Evolutionary conservation across 1,140 invertebrate species (phyloP).

Genomic region (Cyphomyrmex costatus): DNA sequence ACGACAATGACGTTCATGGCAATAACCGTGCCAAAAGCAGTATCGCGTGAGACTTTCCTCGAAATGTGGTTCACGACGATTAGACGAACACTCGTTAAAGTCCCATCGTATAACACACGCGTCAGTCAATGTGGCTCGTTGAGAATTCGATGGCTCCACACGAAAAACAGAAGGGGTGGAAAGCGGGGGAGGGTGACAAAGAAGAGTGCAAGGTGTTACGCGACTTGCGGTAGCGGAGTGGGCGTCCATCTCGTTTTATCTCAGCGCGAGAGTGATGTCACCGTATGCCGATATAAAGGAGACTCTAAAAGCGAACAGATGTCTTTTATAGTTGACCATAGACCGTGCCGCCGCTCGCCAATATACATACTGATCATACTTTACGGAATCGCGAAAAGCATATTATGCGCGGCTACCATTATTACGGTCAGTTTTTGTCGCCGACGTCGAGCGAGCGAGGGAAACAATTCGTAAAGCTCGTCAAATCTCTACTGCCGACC

Average conservation of each 20-base stretch:
- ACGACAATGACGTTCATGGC: slow-evolving; percentile 65
- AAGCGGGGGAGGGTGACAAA: not conserved
- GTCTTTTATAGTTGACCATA: slow-evolving; percentile 80
- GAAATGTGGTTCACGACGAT: slow-evolving; percentile 65
- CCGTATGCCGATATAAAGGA: slow-evolving; percentile 68
- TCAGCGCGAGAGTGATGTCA: slow-evolving; percentile 77
- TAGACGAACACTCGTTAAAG: slow-evolving; percentile 72
- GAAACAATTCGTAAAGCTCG: not conserved
- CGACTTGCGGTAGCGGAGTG: slow-evolving; percentile 63
- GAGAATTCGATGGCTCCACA: slow-evolving; percentile 38
- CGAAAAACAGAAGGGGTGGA: slow-evolving; percentile 7
- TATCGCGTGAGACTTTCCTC: slow-evolving; percentile 60
- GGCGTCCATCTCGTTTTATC: slow-evolving; percentile 78
- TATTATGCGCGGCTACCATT: slow-evolving; percentile 50
- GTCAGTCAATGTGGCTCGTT: slow-evolving; percentile 51
- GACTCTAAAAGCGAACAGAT: slow-evolving; percentile 82
- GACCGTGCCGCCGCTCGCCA: slow-evolving; percentile 40
- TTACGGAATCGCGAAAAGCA: slow-evolving; percentile 72
- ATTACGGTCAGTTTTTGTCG: slow-evolving; percentile 10
- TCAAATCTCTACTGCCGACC: not conserved
- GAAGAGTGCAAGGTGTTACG: slow-evolving; percentile 59
- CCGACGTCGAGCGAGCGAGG: not conserved
- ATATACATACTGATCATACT: not conserved
- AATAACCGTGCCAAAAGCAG: slow-evolving; percentile 64
- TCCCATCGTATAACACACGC: slow-evolving; percentile 55